These are phyloP conservation scores for Cyanoramphus novaezelandiae DNA, from an alignment of 2,113 vertebrate genomes.

Conservation along the genomic window DNA sequence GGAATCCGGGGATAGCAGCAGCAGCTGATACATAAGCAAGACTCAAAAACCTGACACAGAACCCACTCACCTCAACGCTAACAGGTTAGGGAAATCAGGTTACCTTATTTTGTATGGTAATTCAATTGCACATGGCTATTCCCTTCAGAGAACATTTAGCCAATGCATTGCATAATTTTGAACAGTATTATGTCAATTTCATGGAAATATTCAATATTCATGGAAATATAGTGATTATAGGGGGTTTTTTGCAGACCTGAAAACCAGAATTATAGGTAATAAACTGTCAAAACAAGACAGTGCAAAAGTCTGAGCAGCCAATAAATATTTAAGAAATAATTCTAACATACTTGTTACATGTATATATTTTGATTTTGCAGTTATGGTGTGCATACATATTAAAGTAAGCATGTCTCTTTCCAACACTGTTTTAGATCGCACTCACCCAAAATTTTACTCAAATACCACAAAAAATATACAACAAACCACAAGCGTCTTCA, in stretches of 20 bases:
- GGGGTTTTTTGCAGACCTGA: background rate
- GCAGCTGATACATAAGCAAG: background rate
- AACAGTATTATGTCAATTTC: background rate
- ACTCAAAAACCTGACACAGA: background rate
- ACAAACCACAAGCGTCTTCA: background rate
- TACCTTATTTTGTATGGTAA: background rate
- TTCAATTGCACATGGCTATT: background rate
- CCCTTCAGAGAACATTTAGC: background rate
- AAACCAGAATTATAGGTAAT: background rate
- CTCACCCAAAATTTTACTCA: background rate
- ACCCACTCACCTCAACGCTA: fast-evolving
- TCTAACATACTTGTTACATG: background rate
- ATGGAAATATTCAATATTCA: background rate
- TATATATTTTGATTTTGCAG: background rate
- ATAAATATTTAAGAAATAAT: background rate
- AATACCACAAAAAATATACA: background rate
- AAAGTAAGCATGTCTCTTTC: background rate
- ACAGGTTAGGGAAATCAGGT: background rate
- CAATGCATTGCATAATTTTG: background rate
- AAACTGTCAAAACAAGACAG: background rate
- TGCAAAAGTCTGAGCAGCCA: background rate
- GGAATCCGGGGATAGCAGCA: background rate
- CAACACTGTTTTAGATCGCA: background rate
- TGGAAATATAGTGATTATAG: fast-evolving
- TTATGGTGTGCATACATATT: background rate